A percentile compares a stretch with the other conserved stretches of the same genome.
Evolutionary conservation across 2,888 invertebrate genomes (phyloP).

Genomic region (Cheilosia pagana): DNA sequence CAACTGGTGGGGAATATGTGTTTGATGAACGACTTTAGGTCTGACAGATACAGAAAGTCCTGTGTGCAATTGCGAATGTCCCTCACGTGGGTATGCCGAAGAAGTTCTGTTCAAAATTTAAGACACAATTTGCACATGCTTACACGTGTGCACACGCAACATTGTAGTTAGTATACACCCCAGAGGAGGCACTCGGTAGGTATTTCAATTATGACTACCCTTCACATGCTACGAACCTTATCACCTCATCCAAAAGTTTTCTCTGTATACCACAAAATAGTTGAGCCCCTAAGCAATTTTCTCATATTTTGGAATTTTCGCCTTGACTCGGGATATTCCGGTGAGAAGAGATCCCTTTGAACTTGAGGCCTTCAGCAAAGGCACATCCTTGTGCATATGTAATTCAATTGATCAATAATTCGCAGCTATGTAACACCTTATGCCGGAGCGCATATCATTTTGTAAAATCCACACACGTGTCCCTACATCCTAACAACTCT

Average conservation of each 20-base stretch:
- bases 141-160: slow-evolving; percentile 16
- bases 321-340: not conserved
- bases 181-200: slow-evolving; percentile 16
- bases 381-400: slow-evolving; percentile 16
- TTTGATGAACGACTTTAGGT: no score
- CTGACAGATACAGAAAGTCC: no score
- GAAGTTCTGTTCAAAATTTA: not conserved
- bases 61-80: no score
- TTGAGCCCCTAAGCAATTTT: slow-evolving; percentile 19
- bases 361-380: not conserved
- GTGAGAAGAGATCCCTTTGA: slow-evolving; percentile 36
- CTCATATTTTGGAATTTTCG: slow-evolving; percentile 10
- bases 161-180: slow-evolving; percentile 21
- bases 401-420: slow-evolving; percentile 66
- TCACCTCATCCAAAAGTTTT: slow-evolving; percentile 17
- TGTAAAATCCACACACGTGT: slow-evolving; percentile 58
- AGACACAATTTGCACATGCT: slow-evolving; percentile 22
- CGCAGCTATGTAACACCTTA: slow-evolving; percentile 57
- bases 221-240: not conserved
- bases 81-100: not conserved
- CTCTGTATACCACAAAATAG: slow-evolving; percentile 12
- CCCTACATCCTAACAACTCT: slow-evolving; percentile 20
- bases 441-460: slow-evolving; percentile 39
- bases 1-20: not conserved
- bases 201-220: slow-evolving; percentile 46